These are phyloP conservation scores for Hemithea aestivaria DNA, from an alignment of 2,888 invertebrate species.

Conservation along the genomic window DNA sequence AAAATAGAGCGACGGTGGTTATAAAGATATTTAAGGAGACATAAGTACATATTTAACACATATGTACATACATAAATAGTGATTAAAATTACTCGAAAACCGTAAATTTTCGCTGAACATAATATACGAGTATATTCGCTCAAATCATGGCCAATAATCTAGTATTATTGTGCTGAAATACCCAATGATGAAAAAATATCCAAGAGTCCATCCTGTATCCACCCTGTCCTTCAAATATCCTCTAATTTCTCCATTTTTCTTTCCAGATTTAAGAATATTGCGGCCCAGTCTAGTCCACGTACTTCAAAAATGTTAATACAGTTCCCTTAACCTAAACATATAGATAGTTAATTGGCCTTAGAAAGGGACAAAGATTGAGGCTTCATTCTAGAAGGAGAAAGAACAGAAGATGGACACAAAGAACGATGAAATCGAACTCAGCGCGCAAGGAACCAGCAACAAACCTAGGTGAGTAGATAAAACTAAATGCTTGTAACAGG, in stretches of 20 bases:
- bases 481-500: no score
- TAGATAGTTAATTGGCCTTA: slow-evolving; percentile 30
- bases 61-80: no score
- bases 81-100: no score
- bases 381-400: slow-evolving; percentile 26
- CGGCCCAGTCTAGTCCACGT: slow-evolving; percentile 51
- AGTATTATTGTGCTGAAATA: no score
- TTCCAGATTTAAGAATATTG: slow-evolving; percentile 44
- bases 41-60: no score
- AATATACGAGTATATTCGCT: no score
- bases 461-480: slow-evolving; percentile 50
- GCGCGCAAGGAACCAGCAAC: slow-evolving; percentile 60
- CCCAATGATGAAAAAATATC: no score
- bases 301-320: slow-evolving; percentile 67
- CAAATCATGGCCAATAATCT: no score
- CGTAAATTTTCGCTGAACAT: no score
- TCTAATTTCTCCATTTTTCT: not conserved
- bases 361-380: slow-evolving; percentile 31
- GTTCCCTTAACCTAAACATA: slow-evolving; percentile 42
- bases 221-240: not conserved
- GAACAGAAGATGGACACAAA: slow-evolving; percentile 60
- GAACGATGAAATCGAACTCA: slow-evolving; percentile 70
- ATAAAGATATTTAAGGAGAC: no score
- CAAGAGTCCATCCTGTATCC: no score
- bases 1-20: no score